Conservation (phyloP, 2,888 invertebrate species). For the Dryocosmus kuriphilus region DNA sequence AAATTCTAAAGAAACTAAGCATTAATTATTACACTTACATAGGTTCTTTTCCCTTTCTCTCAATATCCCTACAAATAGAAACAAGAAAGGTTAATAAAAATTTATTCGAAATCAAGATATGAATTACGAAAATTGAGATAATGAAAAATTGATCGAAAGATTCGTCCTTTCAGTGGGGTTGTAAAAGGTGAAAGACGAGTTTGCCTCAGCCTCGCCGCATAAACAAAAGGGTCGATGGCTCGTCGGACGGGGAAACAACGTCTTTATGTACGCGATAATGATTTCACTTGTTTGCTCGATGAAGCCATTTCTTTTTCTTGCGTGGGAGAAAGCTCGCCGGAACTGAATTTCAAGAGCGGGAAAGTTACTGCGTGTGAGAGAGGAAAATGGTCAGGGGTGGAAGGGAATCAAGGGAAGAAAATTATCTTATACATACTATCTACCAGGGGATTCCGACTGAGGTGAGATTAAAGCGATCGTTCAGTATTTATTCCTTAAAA, state of each 20-base stretch:
- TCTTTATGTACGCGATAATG: constrained; percentile 62
- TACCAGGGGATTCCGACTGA: not conserved
- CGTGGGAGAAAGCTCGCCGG: constrained; percentile 35
- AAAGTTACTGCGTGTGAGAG: not conserved
- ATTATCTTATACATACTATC: not conserved
- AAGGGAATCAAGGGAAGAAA: not conserved
- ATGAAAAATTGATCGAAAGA: not conserved
- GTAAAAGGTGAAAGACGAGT: constrained; percentile 40
- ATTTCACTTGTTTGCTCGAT: constrained; percentile 65
- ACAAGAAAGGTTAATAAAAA: not conserved
- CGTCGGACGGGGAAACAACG: constrained; percentile 58
- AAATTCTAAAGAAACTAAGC: no score
- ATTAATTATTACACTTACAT: no score
- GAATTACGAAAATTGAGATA: not conserved
- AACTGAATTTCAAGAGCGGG: not conserved
- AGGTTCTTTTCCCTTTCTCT: no score
- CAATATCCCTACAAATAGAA: not conserved
- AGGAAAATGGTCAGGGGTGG: not conserved
- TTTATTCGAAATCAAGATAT: not conserved
- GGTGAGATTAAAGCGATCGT: not conserved
- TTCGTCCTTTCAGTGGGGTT: not conserved
- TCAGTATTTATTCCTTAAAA: not conserved
- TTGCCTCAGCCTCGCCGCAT: constrained; percentile 51
- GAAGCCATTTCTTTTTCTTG: constrained; percentile 60
- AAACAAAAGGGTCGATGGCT: constrained; percentile 55